Evolutionary conservation across 2,888 invertebrate species (phyloP), one percentile per base, ranked within the genome.

Genomic region (Thymelicus lineola): DNA sequence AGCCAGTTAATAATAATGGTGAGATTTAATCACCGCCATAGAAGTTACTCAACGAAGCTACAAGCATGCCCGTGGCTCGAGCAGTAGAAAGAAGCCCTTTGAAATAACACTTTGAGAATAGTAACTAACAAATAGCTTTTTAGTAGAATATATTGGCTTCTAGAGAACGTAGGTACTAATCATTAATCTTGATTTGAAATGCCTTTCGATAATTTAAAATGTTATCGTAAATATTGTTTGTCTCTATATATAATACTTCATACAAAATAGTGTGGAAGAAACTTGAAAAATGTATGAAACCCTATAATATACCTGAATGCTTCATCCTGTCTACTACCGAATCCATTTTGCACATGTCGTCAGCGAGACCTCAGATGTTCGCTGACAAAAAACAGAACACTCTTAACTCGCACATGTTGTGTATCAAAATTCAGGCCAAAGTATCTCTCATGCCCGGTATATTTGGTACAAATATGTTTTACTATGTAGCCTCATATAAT

Each of bases 1-100:
- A 92, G 92, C 91, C 91, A 91, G 90, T 92, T 91, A 90, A 92
- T 93, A 93, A 93, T 93, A 92, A 93, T 93, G 93, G 92, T 91
- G 93, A 92, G 92, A 93, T 93, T 89, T 92, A 93, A 93, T 93
- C 93, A 92, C 93, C 91, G 84, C 84, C 90, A 88, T 90, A 89
- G 87, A 91, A 85, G 90, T 92, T 93, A 90, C 90, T 88, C 90
- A 91, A 92, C 87, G 87, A 87, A 88, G 85, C 86, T 86, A 85
- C 83, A 86, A 89, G 91, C 92, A 91, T 92, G 91, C 82, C 83
- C 80, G 83, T 87, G 86, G 86, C 86, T 84, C 85, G 75, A 85
- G 81, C 79, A 82, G 87, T 87, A 88, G 87, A 87, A 81, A 84
- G 78, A 83, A 85, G 77, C 83, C 79, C 76, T 83, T 82, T 82